These are phyloP conservation scores for Papilio elwesi DNA, from an alignment of 2,888 invertebrate genomes.

Conservation along the genomic window DNA sequence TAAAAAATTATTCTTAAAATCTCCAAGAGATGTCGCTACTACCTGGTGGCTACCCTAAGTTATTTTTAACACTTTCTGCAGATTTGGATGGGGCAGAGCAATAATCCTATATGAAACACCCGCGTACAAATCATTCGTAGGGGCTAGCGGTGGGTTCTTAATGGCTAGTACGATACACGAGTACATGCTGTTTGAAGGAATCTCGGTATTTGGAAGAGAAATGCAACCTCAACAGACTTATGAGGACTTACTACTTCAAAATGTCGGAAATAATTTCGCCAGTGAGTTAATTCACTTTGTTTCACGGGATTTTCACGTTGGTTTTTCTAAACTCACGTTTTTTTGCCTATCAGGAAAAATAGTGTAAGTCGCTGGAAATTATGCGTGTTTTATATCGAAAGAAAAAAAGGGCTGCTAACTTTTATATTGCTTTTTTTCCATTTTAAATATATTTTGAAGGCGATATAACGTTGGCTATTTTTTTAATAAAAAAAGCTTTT, in stretches of 20 bases:
- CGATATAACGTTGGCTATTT: too few relatives aligned
- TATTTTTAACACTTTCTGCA: conserved; percentile 60
- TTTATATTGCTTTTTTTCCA: not conserved
- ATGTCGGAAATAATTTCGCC: conserved; percentile 79
- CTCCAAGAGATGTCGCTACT: conserved; percentile 56
- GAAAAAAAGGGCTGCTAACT: conserved; percentile 28
- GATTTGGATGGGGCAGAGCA: conserved; percentile 89
- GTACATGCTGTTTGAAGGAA: conserved; percentile 68
- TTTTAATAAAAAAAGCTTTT: not conserved
- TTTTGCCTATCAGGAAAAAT: conserved; percentile 26
- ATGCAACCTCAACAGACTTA: conserved; percentile 66
- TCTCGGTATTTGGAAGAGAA: conserved; percentile 66
- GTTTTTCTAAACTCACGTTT: conserved; percentile 30
- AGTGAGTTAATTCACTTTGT: conserved; percentile 75
- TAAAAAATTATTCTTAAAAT: conserved; percentile 34
- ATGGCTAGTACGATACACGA: conserved; percentile 90
- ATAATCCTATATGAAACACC: conserved; percentile 90
- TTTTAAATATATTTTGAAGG: not conserved
- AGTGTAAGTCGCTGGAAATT: not conserved
- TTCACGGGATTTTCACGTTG: conserved; percentile 44
- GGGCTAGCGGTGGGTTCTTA: conserved; percentile 89
- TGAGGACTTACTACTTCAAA: conserved; percentile 77
- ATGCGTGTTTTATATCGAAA: conserved; percentile 6
- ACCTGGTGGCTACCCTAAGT: conserved; percentile 24
- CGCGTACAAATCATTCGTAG: conserved; percentile 87